A percentile compares a stretch with the other conserved stretches of the same genome.
Conservation (phyloP, 2,888 invertebrate species). For the Acanthococcus lagerstroemiae region DNA sequence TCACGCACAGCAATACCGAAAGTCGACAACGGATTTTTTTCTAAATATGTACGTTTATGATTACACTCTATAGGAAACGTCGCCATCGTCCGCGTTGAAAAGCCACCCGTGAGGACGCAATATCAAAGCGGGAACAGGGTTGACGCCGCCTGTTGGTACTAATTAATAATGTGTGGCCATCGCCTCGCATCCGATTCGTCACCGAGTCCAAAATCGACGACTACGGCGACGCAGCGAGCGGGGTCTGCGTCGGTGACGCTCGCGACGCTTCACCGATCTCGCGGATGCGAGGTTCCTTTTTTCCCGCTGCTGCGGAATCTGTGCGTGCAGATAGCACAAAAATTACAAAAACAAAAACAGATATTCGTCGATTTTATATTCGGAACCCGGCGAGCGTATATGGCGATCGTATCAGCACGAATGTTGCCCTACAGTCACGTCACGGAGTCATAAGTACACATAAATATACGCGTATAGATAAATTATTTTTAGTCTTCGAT, state of each 20-base stretch:
- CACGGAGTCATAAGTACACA: too few relatives aligned
- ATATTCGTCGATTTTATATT: too few relatives aligned
- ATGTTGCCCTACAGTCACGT: too few relatives aligned
- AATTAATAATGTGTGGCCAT: conserved; percentile 3
- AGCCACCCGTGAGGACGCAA: background rate
- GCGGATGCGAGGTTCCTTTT: background rate
- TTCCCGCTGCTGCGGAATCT: background rate
- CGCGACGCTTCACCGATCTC: conserved; percentile 7
- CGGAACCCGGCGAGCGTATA: too few relatives aligned
- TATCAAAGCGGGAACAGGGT: background rate
- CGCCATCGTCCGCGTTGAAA: too few relatives aligned
- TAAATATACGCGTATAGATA: too few relatives aligned
- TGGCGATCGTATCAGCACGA: too few relatives aligned
- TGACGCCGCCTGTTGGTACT: conserved; percentile 4
- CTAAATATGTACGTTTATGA: too few relatives aligned
- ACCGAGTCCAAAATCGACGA: background rate
- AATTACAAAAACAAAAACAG: background rate
- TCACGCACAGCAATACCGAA: too few relatives aligned
- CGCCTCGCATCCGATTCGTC: background rate
- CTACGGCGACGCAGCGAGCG: background rate
- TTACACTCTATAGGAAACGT: too few relatives aligned
- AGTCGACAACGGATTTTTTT: too few relatives aligned
- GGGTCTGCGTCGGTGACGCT: conserved; percentile 3
- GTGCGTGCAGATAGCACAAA: background rate
- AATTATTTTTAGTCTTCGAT: too few relatives aligned